Percentiles rank a stretch among this genome's conserved stretches.
These are phyloP conservation scores for Cladorhizidae sp. DNA, from an alignment of 37 sponge, comb jelly and placozoan genomes.

Conservation along the genomic window DNA sequence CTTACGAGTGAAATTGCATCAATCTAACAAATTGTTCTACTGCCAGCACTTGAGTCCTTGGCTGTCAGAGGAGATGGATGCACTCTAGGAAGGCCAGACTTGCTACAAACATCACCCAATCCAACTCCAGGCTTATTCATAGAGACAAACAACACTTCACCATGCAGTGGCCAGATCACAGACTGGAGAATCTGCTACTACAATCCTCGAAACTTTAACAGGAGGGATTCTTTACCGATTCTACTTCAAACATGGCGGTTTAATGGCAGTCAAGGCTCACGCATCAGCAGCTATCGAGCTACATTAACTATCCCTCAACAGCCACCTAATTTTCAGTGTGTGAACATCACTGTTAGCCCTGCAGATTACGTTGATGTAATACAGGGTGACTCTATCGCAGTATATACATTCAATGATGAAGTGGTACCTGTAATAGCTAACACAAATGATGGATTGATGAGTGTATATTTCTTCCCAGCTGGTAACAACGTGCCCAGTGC, in stretches of 20 bases:
- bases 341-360: neutral
- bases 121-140: neutral
- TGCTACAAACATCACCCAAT: too few relatives aligned
- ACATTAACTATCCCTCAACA: neutral
- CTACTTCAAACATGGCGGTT: neutral
- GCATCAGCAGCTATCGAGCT: neutral
- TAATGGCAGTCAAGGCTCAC: neutral
- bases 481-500: too few relatives aligned
- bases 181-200: slow-evolving; percentile 19
- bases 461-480: too few relatives aligned
- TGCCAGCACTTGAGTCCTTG: too few relatives aligned
- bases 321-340: neutral
- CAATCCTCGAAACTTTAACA: neutral
- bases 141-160: neutral
- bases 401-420: neutral
- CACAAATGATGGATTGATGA: neutral
- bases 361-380: neutral
- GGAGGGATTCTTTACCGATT: neutral
- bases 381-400: neutral
- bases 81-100: too few relatives aligned
- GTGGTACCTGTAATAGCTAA: neutral
- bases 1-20: too few relatives aligned
- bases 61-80: too few relatives aligned
- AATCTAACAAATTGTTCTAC: too few relatives aligned
- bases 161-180: slow-evolving; percentile 5